phyloP scores from a whole-genome alignment of 2,113 vertebrate species.

The Zosterops japonicus region DNA sequence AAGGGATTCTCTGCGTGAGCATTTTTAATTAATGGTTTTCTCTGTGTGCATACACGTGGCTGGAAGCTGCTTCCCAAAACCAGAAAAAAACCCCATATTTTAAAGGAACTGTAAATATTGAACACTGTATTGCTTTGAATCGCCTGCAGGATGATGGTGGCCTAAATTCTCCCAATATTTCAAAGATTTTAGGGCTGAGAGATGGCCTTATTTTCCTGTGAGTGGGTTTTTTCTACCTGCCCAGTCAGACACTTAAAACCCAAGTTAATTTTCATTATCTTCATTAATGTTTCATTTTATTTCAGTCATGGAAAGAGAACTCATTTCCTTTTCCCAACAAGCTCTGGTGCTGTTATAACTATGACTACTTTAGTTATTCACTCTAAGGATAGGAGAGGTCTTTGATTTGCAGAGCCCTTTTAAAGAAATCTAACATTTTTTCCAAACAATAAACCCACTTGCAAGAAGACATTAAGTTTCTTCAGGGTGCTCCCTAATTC shows the following conservation, averaged over 20 bases:
- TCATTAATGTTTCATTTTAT: neutral
- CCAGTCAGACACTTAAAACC: neutral
- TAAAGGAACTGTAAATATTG: neutral
- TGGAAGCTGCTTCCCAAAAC: neutral
- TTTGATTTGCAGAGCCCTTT: neutral
- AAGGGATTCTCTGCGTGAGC: constrained; percentile 16
- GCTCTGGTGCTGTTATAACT: neutral
- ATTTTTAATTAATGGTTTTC: constrained; percentile 36
- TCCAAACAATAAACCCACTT: neutral
- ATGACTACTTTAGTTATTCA: neutral
- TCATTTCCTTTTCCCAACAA: neutral
- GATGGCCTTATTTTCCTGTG: neutral
- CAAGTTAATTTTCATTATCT: neutral
- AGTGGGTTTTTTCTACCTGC: neutral
- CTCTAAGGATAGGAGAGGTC: neutral
- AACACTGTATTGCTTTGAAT: neutral
- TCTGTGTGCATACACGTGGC: neutral
- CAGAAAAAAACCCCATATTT: neutral
- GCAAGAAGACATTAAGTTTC: neutral
- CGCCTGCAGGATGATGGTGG: neutral
- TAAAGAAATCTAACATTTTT: neutral
- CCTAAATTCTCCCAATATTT: neutral
- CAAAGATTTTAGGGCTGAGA: neutral
- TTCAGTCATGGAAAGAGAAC: neutral
- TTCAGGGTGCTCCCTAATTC: neutral